A percentile compares a stretch with the other conserved stretches of the same genome.
Conservation (phyloP, 2,888 invertebrate species). For the Himalopsyche japonica region DNA sequence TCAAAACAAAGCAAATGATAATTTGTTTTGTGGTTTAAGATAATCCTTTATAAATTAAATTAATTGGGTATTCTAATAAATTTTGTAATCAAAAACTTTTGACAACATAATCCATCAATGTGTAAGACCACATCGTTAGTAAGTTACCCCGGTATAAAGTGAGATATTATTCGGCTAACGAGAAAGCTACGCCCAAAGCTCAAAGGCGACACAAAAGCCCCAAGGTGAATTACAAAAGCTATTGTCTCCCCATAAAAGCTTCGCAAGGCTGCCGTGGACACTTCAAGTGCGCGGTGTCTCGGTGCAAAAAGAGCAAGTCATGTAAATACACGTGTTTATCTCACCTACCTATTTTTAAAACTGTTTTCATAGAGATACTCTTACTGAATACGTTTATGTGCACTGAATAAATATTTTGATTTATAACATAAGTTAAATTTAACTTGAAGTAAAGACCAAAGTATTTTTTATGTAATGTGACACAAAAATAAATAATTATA, state of each 20-base stretch:
- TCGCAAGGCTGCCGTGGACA: neutral
- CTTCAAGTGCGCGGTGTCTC: neutral
- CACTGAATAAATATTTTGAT: too few species aligned
- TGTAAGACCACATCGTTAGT: slow-evolving; percentile 13
- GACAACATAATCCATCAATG: neutral
- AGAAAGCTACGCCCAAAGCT: slow-evolving; percentile 4
- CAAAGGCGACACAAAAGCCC: slow-evolving; percentile 12
- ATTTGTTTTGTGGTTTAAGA: too few species aligned
- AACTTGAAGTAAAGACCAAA: too few species aligned
- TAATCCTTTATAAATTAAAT: neutral
- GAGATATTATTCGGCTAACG: slow-evolving; percentile 17
- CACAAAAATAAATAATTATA: too few species aligned
- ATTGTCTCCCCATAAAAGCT: slow-evolving; percentile 12
- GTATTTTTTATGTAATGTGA: too few species aligned
- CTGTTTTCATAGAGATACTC: too few species aligned
- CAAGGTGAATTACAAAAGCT: slow-evolving; percentile 14
- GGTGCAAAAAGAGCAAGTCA: neutral
- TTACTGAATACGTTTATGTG: too few species aligned
- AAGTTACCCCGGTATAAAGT: slow-evolving; percentile 11
- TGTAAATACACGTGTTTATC: neutral
- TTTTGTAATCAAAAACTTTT: neutral
- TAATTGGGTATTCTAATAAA: neutral
- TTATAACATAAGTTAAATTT: too few species aligned
- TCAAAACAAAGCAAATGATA: too few species aligned
- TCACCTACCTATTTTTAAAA: neutral